phyloP scores from a whole-genome alignment of 2,888 invertebrate species.

The Thecocarcelia acutangulata region DNA sequence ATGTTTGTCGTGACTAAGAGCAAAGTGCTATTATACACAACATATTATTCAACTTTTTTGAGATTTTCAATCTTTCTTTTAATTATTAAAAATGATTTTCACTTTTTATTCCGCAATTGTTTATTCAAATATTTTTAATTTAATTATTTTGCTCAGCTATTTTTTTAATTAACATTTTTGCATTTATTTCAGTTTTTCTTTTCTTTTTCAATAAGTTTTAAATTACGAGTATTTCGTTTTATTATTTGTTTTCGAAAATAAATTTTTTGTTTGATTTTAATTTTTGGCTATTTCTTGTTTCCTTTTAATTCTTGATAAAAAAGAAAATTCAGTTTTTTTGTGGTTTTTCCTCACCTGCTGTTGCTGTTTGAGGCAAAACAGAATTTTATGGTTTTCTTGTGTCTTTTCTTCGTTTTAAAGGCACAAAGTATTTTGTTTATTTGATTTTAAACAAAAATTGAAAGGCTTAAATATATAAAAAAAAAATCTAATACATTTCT shows the following conservation, averaged over 20 bases:
- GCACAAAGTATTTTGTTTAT: slow-evolving; percentile 20
- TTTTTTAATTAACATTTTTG: slow-evolving; percentile 19
- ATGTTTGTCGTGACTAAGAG: slow-evolving; percentile 17
- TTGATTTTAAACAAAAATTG: not conserved
- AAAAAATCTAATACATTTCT: slow-evolving; percentile 44
- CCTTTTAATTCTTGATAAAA: not conserved
- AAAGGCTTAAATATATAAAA: not conserved
- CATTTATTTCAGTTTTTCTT: not conserved
- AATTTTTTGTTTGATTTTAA: not conserved
- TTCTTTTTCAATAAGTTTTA: not conserved
- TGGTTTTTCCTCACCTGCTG: slow-evolving; percentile 34
- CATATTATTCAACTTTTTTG: not conserved
- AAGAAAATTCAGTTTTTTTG: slow-evolving; percentile 3
- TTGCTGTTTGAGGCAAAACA: slow-evolving; percentile 9
- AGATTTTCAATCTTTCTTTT: slow-evolving; percentile 11
- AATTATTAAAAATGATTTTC: slow-evolving; percentile 44
- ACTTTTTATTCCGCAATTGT: slow-evolving; percentile 38
- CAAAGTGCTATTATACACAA: no score
- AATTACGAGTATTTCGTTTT: not conserved
- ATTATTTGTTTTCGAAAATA: slow-evolving; percentile 6
- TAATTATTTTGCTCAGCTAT: not conserved
- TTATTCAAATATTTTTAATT: not conserved
- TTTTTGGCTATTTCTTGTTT: slow-evolving; percentile 16
- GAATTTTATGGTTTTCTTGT: slow-evolving; percentile 10
- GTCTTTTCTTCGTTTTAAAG: slow-evolving; percentile 12